These are phyloP conservation scores for Elanus axillaris DNA, from an alignment of 2,113 vertebrate genomes.

Conservation along the genomic window DNA sequence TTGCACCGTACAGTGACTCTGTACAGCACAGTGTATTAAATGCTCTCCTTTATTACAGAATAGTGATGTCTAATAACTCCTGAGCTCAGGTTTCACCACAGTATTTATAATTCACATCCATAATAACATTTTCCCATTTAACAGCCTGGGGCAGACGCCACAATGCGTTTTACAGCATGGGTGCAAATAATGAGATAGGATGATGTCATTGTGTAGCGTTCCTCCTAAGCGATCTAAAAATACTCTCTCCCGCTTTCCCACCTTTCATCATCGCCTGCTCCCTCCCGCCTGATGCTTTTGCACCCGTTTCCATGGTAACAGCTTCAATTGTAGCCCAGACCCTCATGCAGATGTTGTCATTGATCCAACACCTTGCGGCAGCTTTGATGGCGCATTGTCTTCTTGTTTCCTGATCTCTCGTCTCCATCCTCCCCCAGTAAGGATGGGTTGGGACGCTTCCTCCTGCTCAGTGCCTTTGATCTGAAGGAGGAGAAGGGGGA, in stretches of 20 bases:
- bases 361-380: slow-evolving; percentile 67
- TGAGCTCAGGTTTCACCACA: slow-evolving; percentile 27
- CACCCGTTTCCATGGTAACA: slow-evolving; percentile 74
- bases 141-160: slow-evolving; percentile 37
- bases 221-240: slow-evolving; percentile 64
- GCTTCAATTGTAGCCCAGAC: slow-evolving; percentile 65
- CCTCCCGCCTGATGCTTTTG: slow-evolving; percentile 58
- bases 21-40: slow-evolving; percentile 36
- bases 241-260: slow-evolving; percentile 52
- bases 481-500: not conserved
- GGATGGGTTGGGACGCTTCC: not conserved
- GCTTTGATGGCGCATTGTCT: slow-evolving; percentile 54
- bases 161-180: not conserved
- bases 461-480: not conserved
- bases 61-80: slow-evolving; percentile 43
- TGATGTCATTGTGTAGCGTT: slow-evolving; percentile 42
- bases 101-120: slow-evolving; percentile 59
- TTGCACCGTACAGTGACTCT: not conserved
- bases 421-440: not conserved
- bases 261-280: slow-evolving; percentile 53
- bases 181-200: slow-evolving; percentile 48
- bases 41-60: slow-evolving; percentile 44
- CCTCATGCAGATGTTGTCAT: slow-evolving; percentile 66
- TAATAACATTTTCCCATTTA: slow-evolving; percentile 57
- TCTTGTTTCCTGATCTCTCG: slow-evolving; percentile 32